Evolutionary conservation across 2,113 vertebrate genomes (phyloP), one percentile per base, ranked within the genome.

Genomic region (Poeciliopsis occidentalis): DNA sequence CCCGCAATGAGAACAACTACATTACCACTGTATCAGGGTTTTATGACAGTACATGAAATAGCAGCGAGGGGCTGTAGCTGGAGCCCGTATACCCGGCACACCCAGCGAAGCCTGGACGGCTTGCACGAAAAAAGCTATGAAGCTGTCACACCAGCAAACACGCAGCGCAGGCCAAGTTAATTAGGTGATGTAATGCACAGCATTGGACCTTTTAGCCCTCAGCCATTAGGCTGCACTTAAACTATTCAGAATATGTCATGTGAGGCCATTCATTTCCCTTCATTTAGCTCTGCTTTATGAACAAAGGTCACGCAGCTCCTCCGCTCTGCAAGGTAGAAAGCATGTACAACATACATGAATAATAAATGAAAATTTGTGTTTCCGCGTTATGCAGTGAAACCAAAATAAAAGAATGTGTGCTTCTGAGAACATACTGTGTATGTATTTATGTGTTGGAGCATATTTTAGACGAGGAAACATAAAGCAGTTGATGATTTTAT

Each of bases 121-220:
- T 26, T 27, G 11, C 75, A 75, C 39, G 62, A 80, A 79, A 72
- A 64, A 83, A 67, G 72, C 80, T 78, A 19, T 91, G 72, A 90
- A 83, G 75, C 86, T 86, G 86, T 90, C 87, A 81, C 78, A 80
- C 85, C 80, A 80, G 78, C 2, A 22, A 67, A 39, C 64, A 41
- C 2, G 0, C 62, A 64, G 65, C 44, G 31, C 41, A 67, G 76
- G 71, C 67, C 73, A 62, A 71, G 82, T 76, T 84, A 78, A 91
- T 85, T 80, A 82, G 86, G 44, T 92, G 91, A 92, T 72, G 88
- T 90, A 85, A 93, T 92, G 79, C 67, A 51, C 71, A 64, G 34
- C 73, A 73, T 30, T 78, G 69, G 78, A 68, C 31, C 75, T 71
- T 85, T 68, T 32, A 44, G 81, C 78, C 68, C 54, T 47, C 61